A percentile compares a stretch with the other conserved stretches of the same genome.
Evolutionary conservation across 2,113 vertebrate species (phyloP).

Genomic region (Gambusia affinis): DNA sequence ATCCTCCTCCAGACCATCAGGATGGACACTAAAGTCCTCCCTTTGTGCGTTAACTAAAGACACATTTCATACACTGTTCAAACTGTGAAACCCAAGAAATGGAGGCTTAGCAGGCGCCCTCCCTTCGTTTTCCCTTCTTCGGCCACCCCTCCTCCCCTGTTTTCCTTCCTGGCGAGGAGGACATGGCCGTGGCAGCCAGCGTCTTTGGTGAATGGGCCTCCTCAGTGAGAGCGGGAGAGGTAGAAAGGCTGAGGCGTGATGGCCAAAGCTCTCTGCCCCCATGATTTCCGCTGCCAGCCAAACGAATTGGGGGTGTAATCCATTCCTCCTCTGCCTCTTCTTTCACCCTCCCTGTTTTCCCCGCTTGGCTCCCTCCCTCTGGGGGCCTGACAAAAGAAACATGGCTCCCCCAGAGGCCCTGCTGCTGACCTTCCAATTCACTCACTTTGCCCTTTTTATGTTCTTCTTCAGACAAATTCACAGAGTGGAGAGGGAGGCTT

Average conservation of each 20-base stretch:
- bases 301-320: conserved; percentile 26
- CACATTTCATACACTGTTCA: conserved; percentile 59
- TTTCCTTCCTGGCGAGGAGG: conserved; percentile 80
- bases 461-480: conserved; percentile 74
- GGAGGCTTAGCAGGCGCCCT: conserved; percentile 46
- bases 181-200: conserved; percentile 60
- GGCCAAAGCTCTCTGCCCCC: conserved; percentile 54
- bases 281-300: conserved; percentile 49
- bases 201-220: conserved; percentile 80
- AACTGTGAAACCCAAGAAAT: conserved; percentile 65
- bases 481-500: conserved; percentile 41
- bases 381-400: conserved; percentile 83
- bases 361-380: conserved; percentile 58
- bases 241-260: conserved; percentile 59
- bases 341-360: conserved; percentile 20
- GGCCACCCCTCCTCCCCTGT: conserved; percentile 44
- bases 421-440: conserved; percentile 84
- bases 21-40: conserved; percentile 46
- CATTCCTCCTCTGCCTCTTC: conserved; percentile 33
- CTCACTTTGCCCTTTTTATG: conserved; percentile 83
- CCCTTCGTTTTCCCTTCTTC: conserved; percentile 28
- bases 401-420: conserved; percentile 80
- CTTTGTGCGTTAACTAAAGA: conserved; percentile 55
- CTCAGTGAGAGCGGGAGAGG: conserved; percentile 78
- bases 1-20: conserved; percentile 36